Percentiles rank a stretch among this genome's conserved stretches.
Conservation (phyloP, 2,888 invertebrate species). For the Troilus luridus region DNA sequence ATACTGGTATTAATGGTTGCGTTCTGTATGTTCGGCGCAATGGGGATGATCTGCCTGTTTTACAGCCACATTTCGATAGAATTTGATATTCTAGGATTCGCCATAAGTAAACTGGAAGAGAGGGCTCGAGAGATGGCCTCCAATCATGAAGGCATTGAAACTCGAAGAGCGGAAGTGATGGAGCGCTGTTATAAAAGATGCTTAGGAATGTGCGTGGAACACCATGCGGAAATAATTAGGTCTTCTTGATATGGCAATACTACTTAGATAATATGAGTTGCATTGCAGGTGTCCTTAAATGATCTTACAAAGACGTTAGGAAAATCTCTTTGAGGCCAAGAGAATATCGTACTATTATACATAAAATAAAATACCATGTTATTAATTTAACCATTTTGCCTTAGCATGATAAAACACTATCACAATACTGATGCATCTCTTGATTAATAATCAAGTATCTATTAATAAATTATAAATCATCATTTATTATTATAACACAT, state of each 20-base stretch:
- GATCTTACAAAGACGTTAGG: too few species aligned
- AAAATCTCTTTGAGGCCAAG: too few species aligned
- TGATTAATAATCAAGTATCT: too few species aligned
- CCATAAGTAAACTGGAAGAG: neutral
- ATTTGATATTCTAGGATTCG: neutral
- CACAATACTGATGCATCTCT: too few species aligned
- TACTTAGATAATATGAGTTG: neutral
- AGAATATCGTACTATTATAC: too few species aligned
- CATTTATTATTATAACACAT: too few species aligned
- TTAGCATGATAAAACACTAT: too few species aligned
- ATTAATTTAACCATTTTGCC: too few species aligned
- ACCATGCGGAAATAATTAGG: conserved; percentile 15
- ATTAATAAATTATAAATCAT: too few species aligned
- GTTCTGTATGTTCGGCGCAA: neutral
- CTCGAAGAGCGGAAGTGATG: neutral
- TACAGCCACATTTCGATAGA: conserved; percentile 4
- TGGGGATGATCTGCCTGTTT: neutral
- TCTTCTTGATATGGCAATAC: neutral
- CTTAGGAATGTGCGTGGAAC: neutral
- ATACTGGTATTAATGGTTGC: neutral
- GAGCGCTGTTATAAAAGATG: neutral
- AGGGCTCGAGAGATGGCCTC: neutral
- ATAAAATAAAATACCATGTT: too few species aligned
- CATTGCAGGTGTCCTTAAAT: too few species aligned
- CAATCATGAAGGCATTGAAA: neutral